Conservation (phyloP, 1,140 invertebrate genomes). For the Melanaphis sacchari region DNA sequence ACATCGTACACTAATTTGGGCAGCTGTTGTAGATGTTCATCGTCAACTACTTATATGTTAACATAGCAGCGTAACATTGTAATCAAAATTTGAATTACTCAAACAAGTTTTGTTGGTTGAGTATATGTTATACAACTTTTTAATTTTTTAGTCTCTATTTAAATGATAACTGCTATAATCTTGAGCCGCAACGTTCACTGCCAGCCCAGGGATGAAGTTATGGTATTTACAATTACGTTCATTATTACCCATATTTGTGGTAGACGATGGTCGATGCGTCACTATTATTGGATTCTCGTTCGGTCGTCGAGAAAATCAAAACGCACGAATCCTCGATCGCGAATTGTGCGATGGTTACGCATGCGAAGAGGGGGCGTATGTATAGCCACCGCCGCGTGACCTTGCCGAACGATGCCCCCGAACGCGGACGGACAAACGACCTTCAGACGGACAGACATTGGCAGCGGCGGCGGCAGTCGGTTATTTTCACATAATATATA, state of each 20-base stretch:
- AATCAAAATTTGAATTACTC: neutral
- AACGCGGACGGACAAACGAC: constrained; percentile 48
- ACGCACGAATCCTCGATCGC: neutral
- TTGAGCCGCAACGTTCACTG: neutral
- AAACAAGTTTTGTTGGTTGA: neutral
- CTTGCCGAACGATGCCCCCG: constrained; percentile 53
- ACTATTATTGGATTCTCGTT: constrained; percentile 15
- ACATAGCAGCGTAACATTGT: neutral
- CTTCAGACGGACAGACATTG: constrained; percentile 43
- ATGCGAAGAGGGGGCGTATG: neutral
- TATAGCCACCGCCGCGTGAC: constrained; percentile 19
- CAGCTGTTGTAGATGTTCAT: neutral
- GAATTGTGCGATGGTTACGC: neutral
- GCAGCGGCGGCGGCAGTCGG: constrained; percentile 26
- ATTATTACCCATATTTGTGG: neutral
- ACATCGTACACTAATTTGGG: neutral
- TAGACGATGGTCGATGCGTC: neutral
- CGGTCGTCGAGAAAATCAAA: neutral
- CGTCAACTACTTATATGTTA: neutral
- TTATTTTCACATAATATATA: neutral
- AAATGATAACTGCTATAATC: neutral
- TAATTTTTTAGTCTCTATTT: neutral
- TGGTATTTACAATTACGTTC: neutral
- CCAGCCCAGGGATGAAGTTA: neutral
- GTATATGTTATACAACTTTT: neutral